Evolutionary conservation across 2,888 invertebrate genomes (phyloP).

Genomic region (Incurvaria masculella): DNA sequence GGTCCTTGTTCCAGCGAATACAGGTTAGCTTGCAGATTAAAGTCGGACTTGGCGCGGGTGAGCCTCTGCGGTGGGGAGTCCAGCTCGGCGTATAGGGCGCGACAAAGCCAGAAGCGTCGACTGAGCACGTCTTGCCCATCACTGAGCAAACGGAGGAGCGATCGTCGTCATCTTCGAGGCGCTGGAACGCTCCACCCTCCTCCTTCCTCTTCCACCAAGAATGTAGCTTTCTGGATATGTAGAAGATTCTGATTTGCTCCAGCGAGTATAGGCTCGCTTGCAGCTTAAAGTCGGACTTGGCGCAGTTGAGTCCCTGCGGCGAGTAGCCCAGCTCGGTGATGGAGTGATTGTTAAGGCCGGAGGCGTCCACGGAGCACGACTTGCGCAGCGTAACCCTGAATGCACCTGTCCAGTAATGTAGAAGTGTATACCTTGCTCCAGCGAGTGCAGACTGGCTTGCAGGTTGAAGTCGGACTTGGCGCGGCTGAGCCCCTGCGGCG

Average conservation of each 20-base stretch:
- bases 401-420: constrained; percentile 64
- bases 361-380: constrained; percentile 74
- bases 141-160: too few relatives aligned
- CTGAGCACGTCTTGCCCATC: too few relatives aligned
- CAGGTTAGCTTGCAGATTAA: too few relatives aligned
- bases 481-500: constrained; percentile 65
- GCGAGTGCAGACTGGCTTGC: constrained; percentile 68
- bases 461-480: constrained; percentile 89
- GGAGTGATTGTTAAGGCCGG: constrained; percentile 56
- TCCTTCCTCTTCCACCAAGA: too few relatives aligned
- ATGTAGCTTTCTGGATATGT: too few relatives aligned
- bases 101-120: too few relatives aligned
- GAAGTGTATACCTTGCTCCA: constrained; percentile 69
- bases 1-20: constrained; percentile 62
- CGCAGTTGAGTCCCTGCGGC: constrained; percentile 54
- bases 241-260: too few relatives aligned
- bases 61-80: constrained; percentile 52
- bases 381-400: constrained; percentile 48
- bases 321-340: constrained; percentile 56
- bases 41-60: too few relatives aligned
- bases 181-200: too few relatives aligned
- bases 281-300: constrained; percentile 73
- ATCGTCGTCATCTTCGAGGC: too few relatives aligned
- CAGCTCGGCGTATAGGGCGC: too few relatives aligned
- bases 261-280: constrained; percentile 62